A percentile compares a stretch with the other conserved stretches of the same genome.
These are phyloP conservation scores for Centrocercus urophasianus DNA, from an alignment of 2,113 vertebrate genomes.

Conservation along the genomic window DNA sequence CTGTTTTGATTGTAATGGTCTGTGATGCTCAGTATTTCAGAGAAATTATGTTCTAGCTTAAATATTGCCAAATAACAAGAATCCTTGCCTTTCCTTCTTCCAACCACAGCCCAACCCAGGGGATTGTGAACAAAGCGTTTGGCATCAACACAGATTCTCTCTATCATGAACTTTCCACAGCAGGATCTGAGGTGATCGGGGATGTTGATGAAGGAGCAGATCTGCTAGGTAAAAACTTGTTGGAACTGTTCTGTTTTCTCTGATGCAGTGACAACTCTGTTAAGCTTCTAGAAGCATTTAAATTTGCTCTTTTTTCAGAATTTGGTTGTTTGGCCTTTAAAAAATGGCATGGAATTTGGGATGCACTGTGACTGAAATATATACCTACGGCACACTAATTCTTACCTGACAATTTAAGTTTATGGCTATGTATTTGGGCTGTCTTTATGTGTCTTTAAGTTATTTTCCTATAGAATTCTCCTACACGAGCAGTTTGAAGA, in stretches of 20 bases:
- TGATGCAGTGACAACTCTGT: not conserved
- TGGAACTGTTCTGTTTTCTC: not conserved
- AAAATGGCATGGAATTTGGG: not conserved
- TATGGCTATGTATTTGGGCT: not conserved
- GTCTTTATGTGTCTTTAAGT: not conserved
- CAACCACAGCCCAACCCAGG: constrained; percentile 90
- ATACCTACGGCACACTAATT: not conserved
- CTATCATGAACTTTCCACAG: constrained; percentile 96
- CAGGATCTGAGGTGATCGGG: constrained; percentile 95
- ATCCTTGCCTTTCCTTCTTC: not conserved
- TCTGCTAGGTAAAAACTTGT: constrained; percentile 86
- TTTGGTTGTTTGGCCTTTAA: not conserved
- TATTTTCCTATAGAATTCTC: not conserved
- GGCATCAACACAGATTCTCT: constrained; percentile 99
- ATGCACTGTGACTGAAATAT: not conserved
- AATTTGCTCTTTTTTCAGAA: not conserved
- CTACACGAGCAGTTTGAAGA: not conserved
- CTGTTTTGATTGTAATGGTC: not conserved
- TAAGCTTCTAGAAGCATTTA: not conserved
- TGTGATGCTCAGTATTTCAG: not conserved
- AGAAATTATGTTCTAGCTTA: not conserved
- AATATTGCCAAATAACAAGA: not conserved
- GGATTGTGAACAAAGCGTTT: constrained; percentile 98
- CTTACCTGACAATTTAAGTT: not conserved
- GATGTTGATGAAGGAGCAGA: constrained; percentile 98